Evolutionary conservation across 2,797 vertebrate species (phyloP), one percentile per base, ranked within the genome.

Genomic region (Etheostoma perlongum): DNA sequence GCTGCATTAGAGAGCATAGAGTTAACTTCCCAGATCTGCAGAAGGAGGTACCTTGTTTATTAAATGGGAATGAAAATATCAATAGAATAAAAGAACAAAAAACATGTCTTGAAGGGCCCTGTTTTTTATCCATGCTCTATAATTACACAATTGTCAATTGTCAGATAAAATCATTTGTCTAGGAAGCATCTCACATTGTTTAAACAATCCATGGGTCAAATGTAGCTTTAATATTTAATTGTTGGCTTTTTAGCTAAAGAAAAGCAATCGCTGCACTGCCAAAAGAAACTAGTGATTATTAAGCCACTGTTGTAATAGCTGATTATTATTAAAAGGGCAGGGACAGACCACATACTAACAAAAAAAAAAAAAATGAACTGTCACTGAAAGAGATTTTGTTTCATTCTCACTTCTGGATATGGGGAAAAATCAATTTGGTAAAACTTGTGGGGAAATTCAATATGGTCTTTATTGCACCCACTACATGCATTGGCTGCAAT

Each of bases 381-480:
- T 5, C 72, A 6, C 23, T 30, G 44, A 57, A 72, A 60, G 40
- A 74, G 21, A 27, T 78, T 79, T 60, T 51, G 65, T 84, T 84
- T 77, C 25, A 69, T 73, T 66, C 44, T 76, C 49, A 64, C 64
- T 64, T 81, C 33, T 79, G 44, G 59, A 81, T 63, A 60, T 55
- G 70, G n/a, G 46, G 8, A 74, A 55, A 67, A 73, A 82, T 76
- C 65, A 23, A 82, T 81, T 61, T 59, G 62, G 19, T 64, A 67
- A 81, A 68, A 66, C n/a, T 70, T 12, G 33, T 44, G 40, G 25
- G 49, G 72, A 64, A 76, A 87, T 85, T 81, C 68, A 84, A 85
- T 88, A 68, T 61, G 33, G 55, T 58, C 66, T 84, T 85, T 82
- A 71, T 82, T 84, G 81, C 66, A 66, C 77, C 66, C 42, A 4